Evolutionary conservation across 2,888 invertebrate genomes (phyloP).

Genomic region (Polydrusus tereticollis): DNA sequence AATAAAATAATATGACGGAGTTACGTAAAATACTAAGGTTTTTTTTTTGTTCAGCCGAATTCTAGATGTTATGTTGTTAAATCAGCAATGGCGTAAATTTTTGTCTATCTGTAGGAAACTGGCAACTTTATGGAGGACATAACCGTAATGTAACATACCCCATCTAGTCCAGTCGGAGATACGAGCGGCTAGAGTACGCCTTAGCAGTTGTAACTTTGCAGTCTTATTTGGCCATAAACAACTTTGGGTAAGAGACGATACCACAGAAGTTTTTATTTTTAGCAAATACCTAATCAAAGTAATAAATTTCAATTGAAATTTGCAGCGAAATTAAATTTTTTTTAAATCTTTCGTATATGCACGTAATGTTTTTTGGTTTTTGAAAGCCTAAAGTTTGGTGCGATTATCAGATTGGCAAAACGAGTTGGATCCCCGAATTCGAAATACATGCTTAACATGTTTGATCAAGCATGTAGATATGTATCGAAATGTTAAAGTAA

Average conservation of each 20-base stretch:
- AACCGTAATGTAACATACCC: not conserved
- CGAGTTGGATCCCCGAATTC: too few relatives aligned
- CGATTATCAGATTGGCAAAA: too few relatives aligned
- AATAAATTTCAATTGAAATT: not conserved
- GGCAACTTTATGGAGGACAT: not conserved
- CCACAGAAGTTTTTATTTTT: not conserved
- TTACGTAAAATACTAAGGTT: too few relatives aligned
- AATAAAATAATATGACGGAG: too few relatives aligned
- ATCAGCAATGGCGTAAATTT: not conserved
- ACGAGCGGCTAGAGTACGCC: slow-evolving; percentile 2
- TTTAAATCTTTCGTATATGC: too few relatives aligned
- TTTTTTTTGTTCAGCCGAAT: too few relatives aligned
- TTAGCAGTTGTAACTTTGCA: slow-evolving; percentile 1
- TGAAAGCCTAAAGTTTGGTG: too few relatives aligned
- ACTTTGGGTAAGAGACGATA: slow-evolving; percentile 3
- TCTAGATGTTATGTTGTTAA: too few relatives aligned
- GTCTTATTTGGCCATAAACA: slow-evolving; percentile 19
- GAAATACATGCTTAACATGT: too few relatives aligned
- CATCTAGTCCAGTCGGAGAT: not conserved
- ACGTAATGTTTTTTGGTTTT: too few relatives aligned
- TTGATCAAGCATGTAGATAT: too few relatives aligned
- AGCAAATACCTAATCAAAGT: not conserved
- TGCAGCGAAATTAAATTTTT: not conserved
- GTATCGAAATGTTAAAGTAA: too few relatives aligned
- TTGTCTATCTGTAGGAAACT: not conserved